Conservation (phyloP, 2,888 invertebrate species). For the Zeuzera pyrina region DNA sequence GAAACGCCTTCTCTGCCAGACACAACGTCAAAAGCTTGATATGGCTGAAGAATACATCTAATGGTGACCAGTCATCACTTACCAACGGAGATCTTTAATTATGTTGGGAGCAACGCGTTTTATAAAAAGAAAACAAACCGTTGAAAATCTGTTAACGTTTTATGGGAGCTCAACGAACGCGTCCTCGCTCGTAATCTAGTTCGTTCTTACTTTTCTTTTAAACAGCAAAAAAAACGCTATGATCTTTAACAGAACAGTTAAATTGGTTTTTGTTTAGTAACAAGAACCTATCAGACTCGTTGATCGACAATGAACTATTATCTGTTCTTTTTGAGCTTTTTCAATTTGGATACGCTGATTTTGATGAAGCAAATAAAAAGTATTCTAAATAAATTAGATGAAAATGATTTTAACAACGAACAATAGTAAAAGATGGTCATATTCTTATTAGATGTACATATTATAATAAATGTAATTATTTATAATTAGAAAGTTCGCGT, state of each 20-base stretch:
- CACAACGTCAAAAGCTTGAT: constrained; percentile 40
- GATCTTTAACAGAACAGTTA: constrained; percentile 53
- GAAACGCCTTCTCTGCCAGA: constrained; percentile 39
- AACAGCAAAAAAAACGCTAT: constrained; percentile 48
- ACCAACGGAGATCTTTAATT: constrained; percentile 55
- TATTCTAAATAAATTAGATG: too few species aligned
- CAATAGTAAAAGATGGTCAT: too few species aligned
- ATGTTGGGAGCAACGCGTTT: constrained; percentile 46
- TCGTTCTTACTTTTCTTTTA: constrained; percentile 35
- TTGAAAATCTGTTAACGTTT: constrained; percentile 62
- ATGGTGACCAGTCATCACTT: constrained; percentile 62
- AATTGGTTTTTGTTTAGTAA: constrained; percentile 52
- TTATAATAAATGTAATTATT: too few species aligned
- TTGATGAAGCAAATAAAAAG: too few species aligned
- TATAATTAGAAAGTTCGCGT: constrained; percentile 4
- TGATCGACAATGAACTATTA: constrained; percentile 30
- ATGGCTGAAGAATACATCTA: constrained; percentile 43
- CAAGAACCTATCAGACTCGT: constrained; percentile 32
- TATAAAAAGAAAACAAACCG: constrained; percentile 57
- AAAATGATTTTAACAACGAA: too few species aligned
- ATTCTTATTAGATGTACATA: too few species aligned
- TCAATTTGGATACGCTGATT: constrained; percentile 27
- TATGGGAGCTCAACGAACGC: constrained; percentile 51
- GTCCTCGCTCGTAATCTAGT: constrained; percentile 42
- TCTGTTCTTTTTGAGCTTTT: constrained; percentile 24